These are phyloP conservation scores for Sclerurus mexicanus DNA, from an alignment of 2,113 vertebrate species.

Conservation along the genomic window DNA sequence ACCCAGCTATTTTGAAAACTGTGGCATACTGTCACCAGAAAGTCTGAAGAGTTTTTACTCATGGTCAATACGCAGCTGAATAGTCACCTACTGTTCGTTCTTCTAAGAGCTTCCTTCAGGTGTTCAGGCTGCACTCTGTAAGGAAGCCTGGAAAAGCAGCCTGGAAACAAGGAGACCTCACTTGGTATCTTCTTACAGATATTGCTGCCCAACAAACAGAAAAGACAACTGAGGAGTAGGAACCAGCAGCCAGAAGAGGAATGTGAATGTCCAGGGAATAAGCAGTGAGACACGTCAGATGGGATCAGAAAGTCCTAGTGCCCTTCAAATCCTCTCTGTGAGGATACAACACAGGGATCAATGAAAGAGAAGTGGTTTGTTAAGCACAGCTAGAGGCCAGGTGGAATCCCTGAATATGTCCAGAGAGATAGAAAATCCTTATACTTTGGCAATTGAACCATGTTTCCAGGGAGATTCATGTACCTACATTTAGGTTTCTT, in stretches of 20 bases:
- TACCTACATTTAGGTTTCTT: not conserved
- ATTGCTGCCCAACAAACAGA: not conserved
- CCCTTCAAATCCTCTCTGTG: not conserved
- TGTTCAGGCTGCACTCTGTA: not conserved
- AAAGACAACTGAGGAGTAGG: not conserved
- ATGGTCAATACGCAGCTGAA: not conserved
- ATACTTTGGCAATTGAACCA: not conserved
- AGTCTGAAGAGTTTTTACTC: not conserved
- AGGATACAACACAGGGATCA: not conserved
- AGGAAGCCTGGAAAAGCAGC: not conserved
- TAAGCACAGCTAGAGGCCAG: not conserved
- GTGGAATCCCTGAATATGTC: not conserved
- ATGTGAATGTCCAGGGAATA: not conserved
- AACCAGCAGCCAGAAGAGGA: not conserved
- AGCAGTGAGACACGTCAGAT: fast-evolving
- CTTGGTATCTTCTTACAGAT: not conserved
- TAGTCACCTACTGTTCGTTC: not conserved
- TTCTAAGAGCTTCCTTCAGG: not conserved
- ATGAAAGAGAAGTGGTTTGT: not conserved
- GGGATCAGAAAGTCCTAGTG: not conserved
- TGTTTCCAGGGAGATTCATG: not conserved
- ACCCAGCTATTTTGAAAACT: not conserved
- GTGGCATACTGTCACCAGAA: not conserved
- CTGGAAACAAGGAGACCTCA: not conserved
- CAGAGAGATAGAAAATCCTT: not conserved